phyloP scores from a whole-genome alignment of 2,888 invertebrate genomes.

The Syrphus vitripennis region DNA sequence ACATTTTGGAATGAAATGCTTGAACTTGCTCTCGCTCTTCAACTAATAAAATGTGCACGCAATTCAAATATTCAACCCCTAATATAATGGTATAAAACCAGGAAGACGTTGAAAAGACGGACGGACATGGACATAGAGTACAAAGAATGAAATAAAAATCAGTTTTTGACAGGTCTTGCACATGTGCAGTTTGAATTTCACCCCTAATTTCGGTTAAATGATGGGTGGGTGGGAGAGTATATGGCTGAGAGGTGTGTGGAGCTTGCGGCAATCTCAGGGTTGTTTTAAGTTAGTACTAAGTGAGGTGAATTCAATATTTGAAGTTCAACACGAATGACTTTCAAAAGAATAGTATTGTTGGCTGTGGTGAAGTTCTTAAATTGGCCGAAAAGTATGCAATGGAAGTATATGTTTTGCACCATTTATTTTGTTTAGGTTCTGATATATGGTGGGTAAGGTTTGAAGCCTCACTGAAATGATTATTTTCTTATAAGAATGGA shows the following conservation, averaged over 20 bases:
- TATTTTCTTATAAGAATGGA: neutral
- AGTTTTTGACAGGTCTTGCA: slow-evolving; percentile 69
- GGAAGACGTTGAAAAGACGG: slow-evolving; percentile 45
- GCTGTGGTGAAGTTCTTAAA: neutral
- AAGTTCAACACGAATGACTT: neutral
- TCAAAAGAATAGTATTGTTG: neutral
- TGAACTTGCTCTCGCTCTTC: slow-evolving; percentile 72
- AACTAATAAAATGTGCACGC: slow-evolving; percentile 70
- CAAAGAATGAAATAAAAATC: slow-evolving; percentile 52
- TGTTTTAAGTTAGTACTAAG: neutral
- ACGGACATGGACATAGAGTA: slow-evolving; percentile 36
- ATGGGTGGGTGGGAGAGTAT: slow-evolving; percentile 6
- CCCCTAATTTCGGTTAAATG: slow-evolving; percentile 19
- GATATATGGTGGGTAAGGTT: neutral
- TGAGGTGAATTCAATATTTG: neutral
- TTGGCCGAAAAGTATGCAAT: neutral
- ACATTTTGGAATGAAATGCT: slow-evolving; percentile 64
- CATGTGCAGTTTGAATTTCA: slow-evolving; percentile 65
- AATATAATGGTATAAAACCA: slow-evolving; percentile 54
- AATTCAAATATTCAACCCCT: slow-evolving; percentile 66
- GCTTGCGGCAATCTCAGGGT: slow-evolving; percentile 9
- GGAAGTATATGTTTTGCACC: neutral
- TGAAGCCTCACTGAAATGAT: neutral
- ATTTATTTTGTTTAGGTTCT: neutral
- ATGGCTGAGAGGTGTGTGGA: neutral